phyloP scores from a whole-genome alignment of 2,888 invertebrate species.

The Perizoma flavofasciatum region DNA sequence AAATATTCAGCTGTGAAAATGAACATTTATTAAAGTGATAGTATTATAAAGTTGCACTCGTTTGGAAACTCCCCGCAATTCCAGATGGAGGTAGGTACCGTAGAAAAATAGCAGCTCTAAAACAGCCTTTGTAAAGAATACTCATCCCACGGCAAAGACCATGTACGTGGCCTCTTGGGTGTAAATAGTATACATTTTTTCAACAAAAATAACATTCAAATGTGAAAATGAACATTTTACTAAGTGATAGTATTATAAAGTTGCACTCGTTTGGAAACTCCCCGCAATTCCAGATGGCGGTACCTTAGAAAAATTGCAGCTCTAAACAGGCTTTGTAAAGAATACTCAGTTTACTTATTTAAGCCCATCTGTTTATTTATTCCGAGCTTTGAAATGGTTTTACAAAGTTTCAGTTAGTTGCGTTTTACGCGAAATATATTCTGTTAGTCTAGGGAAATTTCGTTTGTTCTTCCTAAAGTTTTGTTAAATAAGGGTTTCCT shows the following conservation, averaged over 20 bases:
- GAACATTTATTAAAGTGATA: too few relatives aligned
- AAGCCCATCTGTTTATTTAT: conserved; percentile 14
- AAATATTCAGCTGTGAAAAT: too few relatives aligned
- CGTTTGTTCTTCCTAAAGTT: conserved; percentile 7
- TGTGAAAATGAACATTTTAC: too few relatives aligned
- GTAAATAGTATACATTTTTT: too few relatives aligned
- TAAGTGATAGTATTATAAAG: background rate
- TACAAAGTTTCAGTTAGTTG: conserved; percentile 17
- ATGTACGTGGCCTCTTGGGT: too few relatives aligned
- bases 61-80: conserved; percentile 23
- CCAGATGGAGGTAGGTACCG: conserved; percentile 32
- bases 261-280: conserved; percentile 20
- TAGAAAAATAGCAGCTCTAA: conserved; percentile 29
- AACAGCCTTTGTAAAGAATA: conserved; percentile 11
- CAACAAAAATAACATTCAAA: too few relatives aligned
- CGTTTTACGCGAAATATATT: conserved; percentile 15
- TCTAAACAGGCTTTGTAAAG: conserved; percentile 7
- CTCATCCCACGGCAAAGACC: too few relatives aligned
- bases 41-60: background rate
- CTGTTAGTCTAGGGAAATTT: conserved; percentile 7
- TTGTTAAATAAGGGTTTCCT: background rate
- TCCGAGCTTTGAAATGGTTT: conserved; percentile 14
- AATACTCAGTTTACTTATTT: conserved; percentile 7
- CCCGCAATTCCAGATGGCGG: conserved; percentile 30
- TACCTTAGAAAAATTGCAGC: conserved; percentile 31